phyloP scores from a whole-genome alignment of 1,140 invertebrate species.

The Macrotrachela quadricornifera region DNA sequence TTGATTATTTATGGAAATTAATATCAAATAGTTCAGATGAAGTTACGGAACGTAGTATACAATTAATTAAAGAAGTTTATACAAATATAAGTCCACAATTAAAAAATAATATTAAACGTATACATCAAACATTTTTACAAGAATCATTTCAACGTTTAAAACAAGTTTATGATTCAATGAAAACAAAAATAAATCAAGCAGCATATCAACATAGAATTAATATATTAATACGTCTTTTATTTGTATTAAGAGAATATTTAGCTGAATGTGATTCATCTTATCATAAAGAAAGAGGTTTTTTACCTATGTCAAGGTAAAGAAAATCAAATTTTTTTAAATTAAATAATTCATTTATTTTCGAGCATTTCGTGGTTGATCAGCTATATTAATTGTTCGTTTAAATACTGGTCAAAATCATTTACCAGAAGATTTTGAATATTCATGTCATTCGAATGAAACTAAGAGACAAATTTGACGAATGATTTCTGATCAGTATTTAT shows the following conservation, averaged over 20 bases:
- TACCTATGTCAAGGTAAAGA: conserved; percentile 44
- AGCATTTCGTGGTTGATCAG: too few species aligned
- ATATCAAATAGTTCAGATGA: conserved; percentile 62
- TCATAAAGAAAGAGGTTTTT: conserved; percentile 60
- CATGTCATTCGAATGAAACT: too few species aligned
- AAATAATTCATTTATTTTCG: too few species aligned
- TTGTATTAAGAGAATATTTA: conserved; percentile 80
- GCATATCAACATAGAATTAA: conserved; percentile 27
- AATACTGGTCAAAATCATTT: too few species aligned
- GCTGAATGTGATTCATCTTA: conserved; percentile 81
- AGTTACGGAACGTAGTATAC: conserved; percentile 68
- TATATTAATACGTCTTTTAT: conserved; percentile 62
- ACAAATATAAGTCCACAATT: conserved; percentile 71
- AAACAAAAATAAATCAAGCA: neutral
- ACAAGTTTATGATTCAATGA: conserved; percentile 42
- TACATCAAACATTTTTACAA: conserved; percentile 75
- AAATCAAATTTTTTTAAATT: too few species aligned
- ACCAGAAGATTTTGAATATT: too few species aligned
- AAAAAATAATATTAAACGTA: conserved; percentile 45
- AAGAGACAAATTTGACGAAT: too few species aligned
- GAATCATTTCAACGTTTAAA: conserved; percentile 62
- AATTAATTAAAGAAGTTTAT: conserved; percentile 71
- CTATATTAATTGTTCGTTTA: too few species aligned
- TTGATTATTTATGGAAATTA: conserved; percentile 70
- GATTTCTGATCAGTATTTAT: too few species aligned